phyloP scores from a whole-genome alignment of 2,888 invertebrate species.

The Hoplodrina blanda region DNA sequence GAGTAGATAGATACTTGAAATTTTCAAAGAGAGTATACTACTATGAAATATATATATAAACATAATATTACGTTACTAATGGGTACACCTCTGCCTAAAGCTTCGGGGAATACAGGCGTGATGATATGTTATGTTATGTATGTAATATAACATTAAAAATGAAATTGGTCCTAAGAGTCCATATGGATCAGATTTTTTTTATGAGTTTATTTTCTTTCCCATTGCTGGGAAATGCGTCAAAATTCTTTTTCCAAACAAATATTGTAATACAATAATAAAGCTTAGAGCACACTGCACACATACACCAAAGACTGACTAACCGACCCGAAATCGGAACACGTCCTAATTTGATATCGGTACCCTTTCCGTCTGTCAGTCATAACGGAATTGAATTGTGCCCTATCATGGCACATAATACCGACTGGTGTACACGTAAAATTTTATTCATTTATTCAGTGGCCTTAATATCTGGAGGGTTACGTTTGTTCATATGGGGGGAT shows the following conservation, averaged over 20 bases:
- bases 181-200: no score
- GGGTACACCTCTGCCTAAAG: no score
- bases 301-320: not conserved
- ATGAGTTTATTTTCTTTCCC: no score
- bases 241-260: not conserved
- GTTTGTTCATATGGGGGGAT: slow-evolving; percentile 32
- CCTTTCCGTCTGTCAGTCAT: slow-evolving; percentile 56
- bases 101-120: no score
- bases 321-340: slow-evolving; percentile 44
- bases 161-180: no score
- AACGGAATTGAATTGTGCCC: slow-evolving; percentile 55
- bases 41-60: no score
- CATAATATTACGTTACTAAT: no score
- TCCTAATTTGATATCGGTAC: slow-evolving; percentile 54
- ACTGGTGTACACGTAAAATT: slow-evolving; percentile 51
- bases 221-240: no score
- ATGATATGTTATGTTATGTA: no score
- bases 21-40: no score
- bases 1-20: no score
- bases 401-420: slow-evolving; percentile 57
- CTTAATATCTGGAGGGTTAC: slow-evolving; percentile 41
- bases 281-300: not conserved
- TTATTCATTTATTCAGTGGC: slow-evolving; percentile 60
- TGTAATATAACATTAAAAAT: no score
- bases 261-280: not conserved